These are phyloP conservation scores for Artemia sinica DNA, from an alignment of 2,888 invertebrate species.

Conservation along the genomic window DNA sequence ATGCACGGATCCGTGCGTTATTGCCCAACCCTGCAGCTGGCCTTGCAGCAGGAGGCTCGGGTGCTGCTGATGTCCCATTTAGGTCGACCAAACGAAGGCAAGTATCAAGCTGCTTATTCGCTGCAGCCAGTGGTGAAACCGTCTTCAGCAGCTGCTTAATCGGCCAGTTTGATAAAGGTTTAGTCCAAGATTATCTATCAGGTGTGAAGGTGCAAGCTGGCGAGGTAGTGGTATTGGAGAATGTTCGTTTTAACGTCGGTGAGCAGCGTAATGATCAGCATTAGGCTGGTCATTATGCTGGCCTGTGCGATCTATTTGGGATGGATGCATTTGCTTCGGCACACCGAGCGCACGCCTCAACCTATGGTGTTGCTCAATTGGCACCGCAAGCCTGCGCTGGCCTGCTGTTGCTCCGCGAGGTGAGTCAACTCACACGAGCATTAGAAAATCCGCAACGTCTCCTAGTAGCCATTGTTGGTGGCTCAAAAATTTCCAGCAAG, in stretches of 20 bases:
- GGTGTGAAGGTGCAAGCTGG: neutral
- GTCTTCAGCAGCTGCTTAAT: no score
- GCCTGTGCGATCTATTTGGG: conserved; percentile 22
- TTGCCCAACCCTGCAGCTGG: neutral
- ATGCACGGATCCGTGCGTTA: conserved; percentile 5
- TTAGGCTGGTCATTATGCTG: conserved; percentile 15
- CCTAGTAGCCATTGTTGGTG: conserved; percentile 20
- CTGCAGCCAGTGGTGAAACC: no score
- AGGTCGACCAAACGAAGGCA: no score
- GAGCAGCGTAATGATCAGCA: conserved; percentile 19
- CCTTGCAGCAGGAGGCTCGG: neutral
- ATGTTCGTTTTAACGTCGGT: conserved; percentile 19
- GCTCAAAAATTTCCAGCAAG: conserved; percentile 20
- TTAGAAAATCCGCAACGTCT: conserved; percentile 16
- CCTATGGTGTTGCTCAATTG: conserved; percentile 21
- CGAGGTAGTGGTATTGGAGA: conserved; percentile 5
- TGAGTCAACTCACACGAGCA: conserved; percentile 14
- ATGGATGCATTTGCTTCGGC: conserved; percentile 20
- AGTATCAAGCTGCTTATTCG: no score
- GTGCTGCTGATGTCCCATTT: no score
- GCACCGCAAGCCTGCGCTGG: conserved; percentile 17
- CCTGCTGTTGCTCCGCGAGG: conserved; percentile 19
- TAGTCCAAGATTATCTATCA: no score
- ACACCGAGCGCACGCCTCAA: conserved; percentile 20
- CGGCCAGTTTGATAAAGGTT: no score